Base-by-base conservation (phyloP, 2,113 vertebrate species). In the Synodontis membranacea region DNA sequence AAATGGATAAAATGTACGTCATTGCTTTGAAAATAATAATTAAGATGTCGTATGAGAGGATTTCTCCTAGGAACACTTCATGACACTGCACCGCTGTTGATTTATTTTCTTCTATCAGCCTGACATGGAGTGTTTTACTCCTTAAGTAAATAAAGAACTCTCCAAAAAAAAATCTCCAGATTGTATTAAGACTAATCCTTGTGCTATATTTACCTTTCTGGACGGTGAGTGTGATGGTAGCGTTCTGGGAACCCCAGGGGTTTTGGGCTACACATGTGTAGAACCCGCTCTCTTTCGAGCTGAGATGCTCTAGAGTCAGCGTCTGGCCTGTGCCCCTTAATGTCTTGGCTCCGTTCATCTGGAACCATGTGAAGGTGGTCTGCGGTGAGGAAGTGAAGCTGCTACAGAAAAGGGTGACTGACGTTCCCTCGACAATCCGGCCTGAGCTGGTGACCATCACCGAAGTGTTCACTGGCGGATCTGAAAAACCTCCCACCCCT, bases 191-290 rank as follows among this genome's bases (percentile, higher is more conserved):
- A 19, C 3, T 31, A 48, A 46, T 19, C 11, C 3, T 31, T 34
- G n/a, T 54, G 48, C 2, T 8, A 0, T 76, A 4, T 23, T 58
- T 58, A 84, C 83, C 83, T 44, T 84, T 46, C 25, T 34, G 83
- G 70, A 84, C 15, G 25, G 0, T 62, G 58, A 93, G 56, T 0
- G 2, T 88, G 1, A 91, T 0, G 3, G 42, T 82, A 31, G 1
- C 11, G 3, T 66, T 89, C 88, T 93, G 88, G 42, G 89, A 92
- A n/a, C 93, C 93, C 23, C 92, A 92, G 79, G 2, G 84, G 90
- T 94, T 94, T 23, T 56, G 82, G 31, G 93, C 91, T 0, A 89
- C 83, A 15, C 93, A 94, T 87, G 93, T 93, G 91, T 91, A 89
- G 82, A 34, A 78, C 31, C 86, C 91, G 5, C 72, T 4, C 0